Conservation (phyloP, 1,140 invertebrate genomes). For the Ips nitidus region DNA sequence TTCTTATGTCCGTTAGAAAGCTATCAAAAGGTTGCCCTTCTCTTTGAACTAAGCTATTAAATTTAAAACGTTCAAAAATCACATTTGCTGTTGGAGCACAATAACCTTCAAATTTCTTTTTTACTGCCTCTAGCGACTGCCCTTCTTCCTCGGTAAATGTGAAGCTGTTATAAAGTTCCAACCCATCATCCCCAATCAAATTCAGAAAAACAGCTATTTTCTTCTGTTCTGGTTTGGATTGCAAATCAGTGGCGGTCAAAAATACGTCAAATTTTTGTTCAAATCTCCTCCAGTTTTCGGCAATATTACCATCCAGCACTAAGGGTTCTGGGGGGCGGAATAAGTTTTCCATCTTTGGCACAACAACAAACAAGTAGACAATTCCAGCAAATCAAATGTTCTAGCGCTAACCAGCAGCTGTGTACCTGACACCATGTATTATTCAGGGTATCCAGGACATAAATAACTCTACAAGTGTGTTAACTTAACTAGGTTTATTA, state of each 20-base stretch:
- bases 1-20: slow-evolving; percentile 42
- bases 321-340: no score
- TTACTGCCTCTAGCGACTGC: background rate
- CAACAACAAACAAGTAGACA: no score
- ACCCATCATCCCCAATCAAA: background rate
- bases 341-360: no score
- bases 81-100: slow-evolving; percentile 10
- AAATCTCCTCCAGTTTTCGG: background rate
- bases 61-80: slow-evolving; percentile 19
- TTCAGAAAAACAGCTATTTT: background rate
- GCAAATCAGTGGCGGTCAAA: background rate
- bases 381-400: no score
- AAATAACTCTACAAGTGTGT: no score
- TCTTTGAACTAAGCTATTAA: slow-evolving; percentile 39
- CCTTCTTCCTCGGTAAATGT: background rate
- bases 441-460: no score
- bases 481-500: no score
- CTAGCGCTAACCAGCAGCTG: no score
- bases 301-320: no score
- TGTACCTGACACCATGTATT: no score
- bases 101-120: slow-evolving; percentile 36
- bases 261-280: background rate
- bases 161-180: slow-evolving; percentile 13
- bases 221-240: background rate
- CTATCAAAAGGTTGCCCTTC: slow-evolving; percentile 43